Conservation (phyloP, 1,140 invertebrate species). For the Apis dorsata region DNA sequence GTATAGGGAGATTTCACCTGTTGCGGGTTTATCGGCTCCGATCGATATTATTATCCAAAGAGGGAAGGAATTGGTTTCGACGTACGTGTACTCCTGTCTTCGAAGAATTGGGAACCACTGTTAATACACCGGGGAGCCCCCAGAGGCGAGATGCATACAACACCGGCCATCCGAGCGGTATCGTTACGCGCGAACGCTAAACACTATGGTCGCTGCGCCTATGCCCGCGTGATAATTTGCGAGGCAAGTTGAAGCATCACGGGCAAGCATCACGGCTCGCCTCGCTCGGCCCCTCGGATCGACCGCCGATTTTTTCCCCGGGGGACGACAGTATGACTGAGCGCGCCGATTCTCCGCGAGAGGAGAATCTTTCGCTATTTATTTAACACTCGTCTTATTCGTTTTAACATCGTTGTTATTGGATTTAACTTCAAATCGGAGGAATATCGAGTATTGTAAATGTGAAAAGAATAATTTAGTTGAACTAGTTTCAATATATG, state of each 20-base stretch:
- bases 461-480: too few relatives aligned
- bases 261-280: too few relatives aligned
- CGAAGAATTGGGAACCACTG: conserved; percentile 58
- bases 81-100: too few relatives aligned
- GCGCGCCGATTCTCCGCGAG: neutral
- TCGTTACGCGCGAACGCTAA: conserved; percentile 40
- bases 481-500: too few relatives aligned
- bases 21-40: conserved; percentile 11
- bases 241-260: conserved; percentile 43
- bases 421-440: too few relatives aligned
- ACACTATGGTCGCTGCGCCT: conserved; percentile 31
- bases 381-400: conserved; percentile 4
- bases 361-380: conserved; percentile 20
- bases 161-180: neutral
- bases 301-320: neutral
- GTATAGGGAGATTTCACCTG: conserved; percentile 46
- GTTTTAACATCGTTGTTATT: neutral
- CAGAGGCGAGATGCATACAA: conserved; percentile 42
- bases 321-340: conserved; percentile 8
- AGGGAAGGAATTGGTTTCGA: too few relatives aligned
- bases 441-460: too few relatives aligned
- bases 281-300: conserved; percentile 2
- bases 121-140: conserved; percentile 39
- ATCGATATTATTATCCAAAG: conserved; percentile 6
- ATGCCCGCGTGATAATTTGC: conserved; percentile 57